Conservation (phyloP, 2,888 invertebrate species). For the Campopleginae sp. region DNA sequence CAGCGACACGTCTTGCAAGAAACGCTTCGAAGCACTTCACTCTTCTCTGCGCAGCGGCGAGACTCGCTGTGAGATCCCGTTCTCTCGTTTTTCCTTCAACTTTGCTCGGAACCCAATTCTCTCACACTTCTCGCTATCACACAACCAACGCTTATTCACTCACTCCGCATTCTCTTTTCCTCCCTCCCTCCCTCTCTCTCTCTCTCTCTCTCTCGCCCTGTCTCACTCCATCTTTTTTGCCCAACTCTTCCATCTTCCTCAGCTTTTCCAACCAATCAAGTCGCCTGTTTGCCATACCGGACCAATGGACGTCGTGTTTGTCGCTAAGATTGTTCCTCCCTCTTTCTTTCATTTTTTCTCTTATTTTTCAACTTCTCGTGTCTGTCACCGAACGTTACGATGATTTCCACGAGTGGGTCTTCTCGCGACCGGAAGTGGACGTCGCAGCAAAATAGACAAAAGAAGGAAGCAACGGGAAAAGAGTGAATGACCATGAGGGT, state of each 20-base stretch:
- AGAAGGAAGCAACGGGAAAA: constrained; percentile 30
- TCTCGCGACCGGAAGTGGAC: constrained; percentile 65
- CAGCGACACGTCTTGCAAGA: constrained; percentile 66
- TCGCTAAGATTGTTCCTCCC: neutral
- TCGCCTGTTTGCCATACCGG: constrained; percentile 28
- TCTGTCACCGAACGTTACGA: constrained; percentile 67
- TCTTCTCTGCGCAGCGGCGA: constrained; percentile 70
- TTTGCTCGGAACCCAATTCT: constrained; percentile 37
- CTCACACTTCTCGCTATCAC: constrained; percentile 40
- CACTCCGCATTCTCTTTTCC: neutral
- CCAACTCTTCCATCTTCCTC: constrained; percentile 56
- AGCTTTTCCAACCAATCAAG: constrained; percentile 44
- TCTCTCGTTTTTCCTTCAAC: constrained; percentile 51
- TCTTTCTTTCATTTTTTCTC: constrained; percentile 29
- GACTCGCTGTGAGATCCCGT: constrained; percentile 34
- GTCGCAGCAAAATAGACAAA: constrained; percentile 56
- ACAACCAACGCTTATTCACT: constrained; percentile 51
- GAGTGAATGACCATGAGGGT: constrained; percentile 29
- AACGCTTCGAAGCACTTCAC: constrained; percentile 62
- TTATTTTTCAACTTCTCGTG: constrained; percentile 58
- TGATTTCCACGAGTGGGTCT: constrained; percentile 67
- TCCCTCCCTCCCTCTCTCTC: constrained; percentile 14
- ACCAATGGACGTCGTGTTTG: constrained; percentile 52
- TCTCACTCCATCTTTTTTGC: constrained; percentile 20
- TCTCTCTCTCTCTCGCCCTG: constrained; percentile 20